Evolutionary conservation across 2,888 invertebrate genomes (phyloP).

Genomic region (Toxonevra muliebris): DNA sequence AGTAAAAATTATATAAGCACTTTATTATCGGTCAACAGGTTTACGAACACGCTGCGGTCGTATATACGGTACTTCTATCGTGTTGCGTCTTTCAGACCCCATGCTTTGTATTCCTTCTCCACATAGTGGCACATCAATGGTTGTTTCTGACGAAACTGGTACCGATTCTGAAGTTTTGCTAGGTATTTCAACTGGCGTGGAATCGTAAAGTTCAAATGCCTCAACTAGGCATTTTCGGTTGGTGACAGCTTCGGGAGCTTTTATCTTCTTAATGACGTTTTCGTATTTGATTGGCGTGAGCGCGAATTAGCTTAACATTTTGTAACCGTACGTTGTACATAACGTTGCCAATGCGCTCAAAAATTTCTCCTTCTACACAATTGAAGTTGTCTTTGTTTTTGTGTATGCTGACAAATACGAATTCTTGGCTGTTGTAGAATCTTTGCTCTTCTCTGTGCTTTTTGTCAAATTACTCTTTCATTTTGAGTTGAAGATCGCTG

Average conservation of each 20-base stretch:
- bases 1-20: conserved; percentile 12
- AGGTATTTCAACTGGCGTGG: not conserved
- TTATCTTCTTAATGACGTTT: conserved; percentile 15
- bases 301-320: conserved; percentile 28
- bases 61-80: conserved; percentile 1
- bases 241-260: not conserved
- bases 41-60: conserved; percentile 16
- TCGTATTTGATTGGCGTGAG: conserved; percentile 35
- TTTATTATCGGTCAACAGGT: conserved; percentile 13
- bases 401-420: too few relatives aligned
- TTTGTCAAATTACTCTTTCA: conserved; percentile 17
- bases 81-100: conserved; percentile 3
- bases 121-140: too few relatives aligned
- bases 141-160: too few relatives aligned
- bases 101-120: not conserved
- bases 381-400: too few relatives aligned
- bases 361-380: conserved; percentile 23
- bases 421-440: too few relatives aligned
- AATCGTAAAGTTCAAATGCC: conserved; percentile 7
- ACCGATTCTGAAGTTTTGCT: not conserved
- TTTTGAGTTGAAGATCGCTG: conserved; percentile 7
- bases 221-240: not conserved
- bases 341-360: conserved; percentile 34
- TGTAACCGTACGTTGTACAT: conserved; percentile 33
- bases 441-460: conserved; percentile 32